Conservation (phyloP, 2,797 vertebrate species). For the Pelobates cultripes region DNA sequence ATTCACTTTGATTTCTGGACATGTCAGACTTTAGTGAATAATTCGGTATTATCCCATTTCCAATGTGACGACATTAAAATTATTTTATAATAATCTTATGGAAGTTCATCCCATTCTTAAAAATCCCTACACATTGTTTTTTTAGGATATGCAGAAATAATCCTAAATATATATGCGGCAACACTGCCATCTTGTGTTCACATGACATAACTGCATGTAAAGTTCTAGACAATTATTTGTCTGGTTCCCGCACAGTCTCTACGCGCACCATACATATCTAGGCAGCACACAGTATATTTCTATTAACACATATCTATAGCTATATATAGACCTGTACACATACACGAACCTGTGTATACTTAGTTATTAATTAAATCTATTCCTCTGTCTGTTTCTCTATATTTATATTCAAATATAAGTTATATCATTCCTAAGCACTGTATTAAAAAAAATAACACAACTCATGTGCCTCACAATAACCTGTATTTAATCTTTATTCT, state of each 20-base stretch:
- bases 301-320: conserved; percentile 41
- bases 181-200: conserved; percentile 31
- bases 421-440: neutral
- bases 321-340: conserved; percentile 41
- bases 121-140: neutral
- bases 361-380: neutral
- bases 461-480: neutral
- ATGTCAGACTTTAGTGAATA: too few species aligned
- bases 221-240: conserved; percentile 24
- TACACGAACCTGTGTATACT: conserved; percentile 30
- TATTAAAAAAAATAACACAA: neutral
- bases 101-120: neutral
- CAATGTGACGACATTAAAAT: neutral
- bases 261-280: conserved; percentile 52
- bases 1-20: too few species aligned
- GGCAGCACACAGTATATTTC: conserved; percentile 45
- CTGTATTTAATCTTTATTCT: neutral
- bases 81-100: neutral
- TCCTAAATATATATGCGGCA: conserved; percentile 14
- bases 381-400: neutral
- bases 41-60: too few species aligned
- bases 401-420: conserved; percentile 1
- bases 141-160: neutral
- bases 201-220: conserved; percentile 23
- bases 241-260: conserved; percentile 43